phyloP scores from a whole-genome alignment of 23 tunicate species.

The Trididemnum miniatum region DNA sequence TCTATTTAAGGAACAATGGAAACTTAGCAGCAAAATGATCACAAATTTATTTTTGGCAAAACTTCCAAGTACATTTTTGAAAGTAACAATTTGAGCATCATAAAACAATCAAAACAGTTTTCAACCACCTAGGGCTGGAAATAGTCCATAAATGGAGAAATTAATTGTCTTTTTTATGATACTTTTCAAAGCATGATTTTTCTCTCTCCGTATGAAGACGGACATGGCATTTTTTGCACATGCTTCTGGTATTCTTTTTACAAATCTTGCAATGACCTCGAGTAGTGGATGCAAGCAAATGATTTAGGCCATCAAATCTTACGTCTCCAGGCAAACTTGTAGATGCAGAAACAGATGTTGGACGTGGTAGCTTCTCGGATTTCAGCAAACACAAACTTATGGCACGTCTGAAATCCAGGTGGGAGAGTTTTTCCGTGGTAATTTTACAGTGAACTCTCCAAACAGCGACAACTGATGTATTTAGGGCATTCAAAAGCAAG shows the following conservation, averaged over 20 bases:
- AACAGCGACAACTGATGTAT: background rate
- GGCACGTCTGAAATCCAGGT: too few relatives aligned
- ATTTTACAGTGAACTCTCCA: background rate
- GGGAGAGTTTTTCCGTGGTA: background rate
- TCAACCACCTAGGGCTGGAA: background rate
- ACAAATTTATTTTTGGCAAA: background rate
- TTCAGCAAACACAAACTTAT: slow-evolving; percentile 5
- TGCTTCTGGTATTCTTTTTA: too few relatives aligned
- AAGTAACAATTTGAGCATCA: background rate
- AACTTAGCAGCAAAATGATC: background rate
- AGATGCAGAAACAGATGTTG: too few relatives aligned
- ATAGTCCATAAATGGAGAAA: background rate
- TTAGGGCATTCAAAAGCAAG: background rate
- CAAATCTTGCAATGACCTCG: too few relatives aligned
- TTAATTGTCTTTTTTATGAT: background rate
- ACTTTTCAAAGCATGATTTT: background rate
- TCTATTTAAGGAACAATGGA: background rate
- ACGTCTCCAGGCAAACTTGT: background rate
- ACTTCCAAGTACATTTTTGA: background rate
- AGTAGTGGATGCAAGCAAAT: too few relatives aligned
- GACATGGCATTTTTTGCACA: background rate
- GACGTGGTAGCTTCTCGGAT: background rate
- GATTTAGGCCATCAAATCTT: background rate
- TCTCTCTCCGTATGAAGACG: too few relatives aligned
- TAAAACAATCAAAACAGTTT: background rate